Conservation (phyloP, 2,888 invertebrate genomes). For the Orthosia gothica region DNA sequence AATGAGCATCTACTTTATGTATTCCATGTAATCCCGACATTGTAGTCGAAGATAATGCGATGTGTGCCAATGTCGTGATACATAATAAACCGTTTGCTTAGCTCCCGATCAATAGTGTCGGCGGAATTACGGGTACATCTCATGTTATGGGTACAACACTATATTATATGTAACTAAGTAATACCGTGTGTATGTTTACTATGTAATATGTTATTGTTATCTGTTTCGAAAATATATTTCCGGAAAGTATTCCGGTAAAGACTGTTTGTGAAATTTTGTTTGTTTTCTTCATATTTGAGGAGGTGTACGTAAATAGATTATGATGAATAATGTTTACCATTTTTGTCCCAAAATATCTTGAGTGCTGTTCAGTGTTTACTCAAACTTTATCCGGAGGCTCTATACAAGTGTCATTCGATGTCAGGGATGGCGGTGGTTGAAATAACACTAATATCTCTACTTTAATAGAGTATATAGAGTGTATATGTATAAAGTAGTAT, state of each 20-base stretch:
- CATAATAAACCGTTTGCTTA: constrained; percentile 63
- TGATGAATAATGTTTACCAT: background rate
- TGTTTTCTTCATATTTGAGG: background rate
- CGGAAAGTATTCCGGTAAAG: background rate
- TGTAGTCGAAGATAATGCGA: constrained; percentile 57
- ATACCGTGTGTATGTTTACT: background rate
- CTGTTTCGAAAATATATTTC: background rate
- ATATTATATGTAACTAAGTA: background rate
- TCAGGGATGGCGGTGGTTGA: no score
- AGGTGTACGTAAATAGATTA: background rate
- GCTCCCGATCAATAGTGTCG: constrained; percentile 60
- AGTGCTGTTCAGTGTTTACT: no score
- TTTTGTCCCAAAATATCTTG: background rate
- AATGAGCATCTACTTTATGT: constrained; percentile 56
- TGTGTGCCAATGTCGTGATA: constrained; percentile 58
- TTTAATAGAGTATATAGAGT: no score
- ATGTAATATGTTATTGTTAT: constrained; percentile 12
- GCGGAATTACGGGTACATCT: constrained; percentile 38
- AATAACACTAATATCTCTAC: no score
- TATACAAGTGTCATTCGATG: no score
- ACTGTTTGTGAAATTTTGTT: background rate
- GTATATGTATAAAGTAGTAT: no score
- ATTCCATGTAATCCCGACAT: constrained; percentile 53
- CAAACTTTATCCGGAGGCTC: no score
- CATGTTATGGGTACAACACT: constrained; percentile 11